Evolutionary conservation across 2,888 invertebrate species (phyloP).

Genomic region (Caenorhabditis uteleia): DNA sequence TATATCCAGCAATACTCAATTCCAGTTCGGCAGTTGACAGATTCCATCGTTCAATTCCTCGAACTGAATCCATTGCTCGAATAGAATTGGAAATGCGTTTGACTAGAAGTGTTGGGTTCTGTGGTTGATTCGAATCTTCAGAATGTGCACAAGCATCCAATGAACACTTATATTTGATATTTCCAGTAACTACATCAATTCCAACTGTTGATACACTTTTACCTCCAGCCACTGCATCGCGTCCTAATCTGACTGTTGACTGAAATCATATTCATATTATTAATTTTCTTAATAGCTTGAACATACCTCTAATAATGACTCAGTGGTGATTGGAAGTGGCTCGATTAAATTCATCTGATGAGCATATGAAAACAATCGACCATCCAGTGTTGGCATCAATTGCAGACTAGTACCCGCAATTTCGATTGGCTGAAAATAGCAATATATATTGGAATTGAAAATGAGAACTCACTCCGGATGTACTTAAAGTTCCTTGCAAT

Average conservation of each 20-base stretch:
- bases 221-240: constrained; percentile 76
- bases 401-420: constrained; percentile 38
- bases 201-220: constrained; percentile 86
- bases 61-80: constrained; percentile 85
- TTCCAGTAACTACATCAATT: constrained; percentile 79
- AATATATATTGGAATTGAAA: not conserved
- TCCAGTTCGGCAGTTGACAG: constrained; percentile 40
- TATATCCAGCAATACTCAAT: constrained; percentile 23
- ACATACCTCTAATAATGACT: constrained; percentile 22
- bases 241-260: constrained; percentile 77
- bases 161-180: constrained; percentile 66
- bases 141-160: constrained; percentile 40
- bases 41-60: constrained; percentile 79
- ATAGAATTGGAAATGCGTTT: constrained; percentile 85
- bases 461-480: constrained; percentile 15
- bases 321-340: constrained; percentile 34
- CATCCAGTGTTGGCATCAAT: constrained; percentile 39
- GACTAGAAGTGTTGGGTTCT: constrained; percentile 78
- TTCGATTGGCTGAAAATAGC: constrained; percentile 29
- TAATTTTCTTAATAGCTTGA: not conserved
- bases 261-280: constrained; percentile 7
- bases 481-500: constrained; percentile 23
- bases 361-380: constrained; percentile 33
- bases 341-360: constrained; percentile 35
- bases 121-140: constrained; percentile 1